Evolutionary conservation across 2,888 invertebrate genomes (phyloP).

Genomic region (Epirrhoe alternata): DNA sequence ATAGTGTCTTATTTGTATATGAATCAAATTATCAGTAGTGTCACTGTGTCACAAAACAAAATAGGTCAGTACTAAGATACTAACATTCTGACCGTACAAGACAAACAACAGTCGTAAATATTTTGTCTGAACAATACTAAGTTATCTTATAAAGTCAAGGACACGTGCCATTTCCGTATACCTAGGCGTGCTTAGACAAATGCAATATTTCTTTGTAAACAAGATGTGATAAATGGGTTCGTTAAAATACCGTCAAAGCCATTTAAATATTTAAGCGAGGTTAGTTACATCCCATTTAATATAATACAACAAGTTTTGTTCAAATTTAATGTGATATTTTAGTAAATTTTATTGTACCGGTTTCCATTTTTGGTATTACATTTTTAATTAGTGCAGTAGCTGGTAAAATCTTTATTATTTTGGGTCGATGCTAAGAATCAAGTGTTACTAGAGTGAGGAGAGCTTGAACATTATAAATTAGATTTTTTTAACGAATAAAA

Average conservation of each 20-base stretch:
- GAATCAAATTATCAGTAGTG: too few relatives aligned
- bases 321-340: slow-evolving; percentile 13
- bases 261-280: slow-evolving; percentile 14
- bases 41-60: background rate
- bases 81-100: background rate
- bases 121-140: background rate
- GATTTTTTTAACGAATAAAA: too few relatives aligned
- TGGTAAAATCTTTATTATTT: background rate
- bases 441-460: too few relatives aligned
- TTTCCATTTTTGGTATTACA: slow-evolving; percentile 2
- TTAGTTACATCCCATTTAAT: slow-evolving; percentile 16
- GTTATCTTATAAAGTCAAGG: slow-evolving; percentile 5
- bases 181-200: background rate
- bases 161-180: background rate
- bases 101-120: background rate
- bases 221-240: slow-evolving; percentile 7
- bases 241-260: slow-evolving; percentile 13
- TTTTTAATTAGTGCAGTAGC: slow-evolving; percentile 14
- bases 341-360: background rate
- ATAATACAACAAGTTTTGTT: slow-evolving; percentile 15
- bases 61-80: background rate
- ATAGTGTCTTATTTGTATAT: background rate
- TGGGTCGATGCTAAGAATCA: too few relatives aligned
- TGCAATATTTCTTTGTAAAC: slow-evolving; percentile 12
- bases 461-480: too few relatives aligned